phyloP scores from a whole-genome alignment of 1,140 invertebrate genomes.

The Diuraphis noxia region DNA sequence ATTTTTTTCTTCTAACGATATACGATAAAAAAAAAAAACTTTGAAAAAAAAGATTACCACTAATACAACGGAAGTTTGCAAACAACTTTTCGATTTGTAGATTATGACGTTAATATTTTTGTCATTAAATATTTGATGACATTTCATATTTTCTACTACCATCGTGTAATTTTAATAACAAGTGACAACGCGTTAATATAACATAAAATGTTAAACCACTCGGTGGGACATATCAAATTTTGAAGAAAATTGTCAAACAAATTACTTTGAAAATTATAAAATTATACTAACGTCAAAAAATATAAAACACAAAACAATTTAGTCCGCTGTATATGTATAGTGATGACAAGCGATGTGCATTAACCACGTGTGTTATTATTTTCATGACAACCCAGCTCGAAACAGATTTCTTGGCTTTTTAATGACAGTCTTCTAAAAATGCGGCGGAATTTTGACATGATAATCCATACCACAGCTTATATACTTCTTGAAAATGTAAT shows the following conservation, averaged over 20 bases:
- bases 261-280: not conserved
- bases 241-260: not conserved
- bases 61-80: not conserved
- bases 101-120: not conserved
- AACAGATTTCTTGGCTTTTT: not conserved
- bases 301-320: not conserved
- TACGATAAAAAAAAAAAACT: not conserved
- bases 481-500: not conserved
- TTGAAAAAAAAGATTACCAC: not conserved
- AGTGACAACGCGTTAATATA: not conserved
- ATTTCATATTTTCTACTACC: not conserved
- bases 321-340: not conserved
- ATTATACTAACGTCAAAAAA: not conserved
- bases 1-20: not conserved
- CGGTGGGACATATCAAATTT: not conserved
- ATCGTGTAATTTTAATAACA: not conserved
- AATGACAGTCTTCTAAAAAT: not conserved
- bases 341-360: not conserved
- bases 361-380: not conserved
- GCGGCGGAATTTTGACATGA: not conserved
- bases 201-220: not conserved
- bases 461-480: constrained; percentile 25
- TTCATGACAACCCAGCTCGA: constrained; percentile 4
- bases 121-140: not conserved
- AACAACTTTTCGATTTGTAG: not conserved